Evolutionary conservation across 2,888 invertebrate species (phyloP).

Genomic region (Loripinus fragilis): DNA sequence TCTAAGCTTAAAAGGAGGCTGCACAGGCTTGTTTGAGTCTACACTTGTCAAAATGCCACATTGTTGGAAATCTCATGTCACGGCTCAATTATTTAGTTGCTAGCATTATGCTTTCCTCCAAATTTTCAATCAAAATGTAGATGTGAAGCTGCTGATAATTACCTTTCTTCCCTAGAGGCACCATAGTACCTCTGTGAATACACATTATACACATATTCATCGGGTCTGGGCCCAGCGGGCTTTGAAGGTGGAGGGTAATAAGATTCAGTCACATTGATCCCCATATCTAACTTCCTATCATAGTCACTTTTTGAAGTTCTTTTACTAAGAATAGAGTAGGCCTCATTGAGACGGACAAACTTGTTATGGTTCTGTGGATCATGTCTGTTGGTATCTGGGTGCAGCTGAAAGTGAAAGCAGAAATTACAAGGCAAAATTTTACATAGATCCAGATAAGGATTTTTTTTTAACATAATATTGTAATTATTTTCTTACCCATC

Average conservation of each 20-base stretch:
- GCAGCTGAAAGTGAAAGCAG: conserved; percentile 86
- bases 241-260: conserved; percentile 1
- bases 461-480: no score
- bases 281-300: conserved; percentile 22
- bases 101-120: no score
- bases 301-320: conserved; percentile 87
- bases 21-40: no score
- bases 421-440: no score
- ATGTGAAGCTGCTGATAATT: not conserved
- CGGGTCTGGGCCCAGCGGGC: not conserved
- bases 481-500: no score
- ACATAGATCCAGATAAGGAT: no score
- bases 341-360: conserved; percentile 91
- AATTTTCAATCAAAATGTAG: not conserved
- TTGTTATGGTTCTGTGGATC: conserved; percentile 87
- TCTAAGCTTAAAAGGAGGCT: no score
- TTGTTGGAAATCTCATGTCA: no score
- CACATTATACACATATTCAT: not conserved
- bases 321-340: conserved; percentile 90
- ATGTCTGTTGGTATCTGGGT: conserved; percentile 88
- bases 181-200: not conserved
- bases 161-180: not conserved
- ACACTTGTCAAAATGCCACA: no score
- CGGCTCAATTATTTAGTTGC: no score
- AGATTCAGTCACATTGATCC: conserved; percentile 17